These are phyloP conservation scores for Oegoconia quadripuncta DNA, from an alignment of 2,888 invertebrate species.

Conservation along the genomic window DNA sequence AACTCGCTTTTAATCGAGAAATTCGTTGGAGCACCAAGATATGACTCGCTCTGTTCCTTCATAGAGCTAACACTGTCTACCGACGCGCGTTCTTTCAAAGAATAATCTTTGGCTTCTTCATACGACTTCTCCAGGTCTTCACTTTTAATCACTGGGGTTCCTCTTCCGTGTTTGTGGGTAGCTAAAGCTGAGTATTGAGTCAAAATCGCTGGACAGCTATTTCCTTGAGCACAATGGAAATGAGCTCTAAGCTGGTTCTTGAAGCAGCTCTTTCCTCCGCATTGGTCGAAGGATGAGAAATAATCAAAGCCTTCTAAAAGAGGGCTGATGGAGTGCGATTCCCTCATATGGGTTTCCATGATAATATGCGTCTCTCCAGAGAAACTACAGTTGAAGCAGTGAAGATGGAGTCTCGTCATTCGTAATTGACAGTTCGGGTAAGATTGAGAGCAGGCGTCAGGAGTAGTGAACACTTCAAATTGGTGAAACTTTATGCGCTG, in stretches of 20 bases:
- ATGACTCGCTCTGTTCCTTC: constrained; percentile 57
- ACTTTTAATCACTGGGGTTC: constrained; percentile 64
- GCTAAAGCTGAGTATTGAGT: constrained; percentile 72
- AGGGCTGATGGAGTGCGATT: constrained; percentile 90
- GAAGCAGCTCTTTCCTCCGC: constrained; percentile 71
- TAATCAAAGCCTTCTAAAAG: constrained; percentile 92
- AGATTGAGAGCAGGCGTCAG: constrained; percentile 81
- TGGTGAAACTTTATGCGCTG: constrained; percentile 81
- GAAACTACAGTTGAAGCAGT: constrained; percentile 93
- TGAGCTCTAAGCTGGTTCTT: constrained; percentile 69
- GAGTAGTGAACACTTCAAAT: constrained; percentile 80
- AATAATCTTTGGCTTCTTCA: constrained; percentile 75
- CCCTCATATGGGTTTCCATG: constrained; percentile 89
- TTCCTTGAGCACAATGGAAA: constrained; percentile 73
- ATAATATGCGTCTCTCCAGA: constrained; percentile 88
- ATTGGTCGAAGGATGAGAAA: constrained; percentile 79
- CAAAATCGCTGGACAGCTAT: constrained; percentile 68
- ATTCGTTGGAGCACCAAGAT: constrained; percentile 58
- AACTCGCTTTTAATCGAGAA: constrained; percentile 73
- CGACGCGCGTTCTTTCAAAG: constrained; percentile 68
- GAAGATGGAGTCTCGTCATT: constrained; percentile 86
- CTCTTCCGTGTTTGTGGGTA: constrained; percentile 72
- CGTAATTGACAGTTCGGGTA: constrained; percentile 86
- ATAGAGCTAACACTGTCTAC: constrained; percentile 60
- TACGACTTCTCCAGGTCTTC: constrained; percentile 62